phyloP scores from a whole-genome alignment of 2,888 invertebrate species.

The Limnephilus marmoratus region DNA sequence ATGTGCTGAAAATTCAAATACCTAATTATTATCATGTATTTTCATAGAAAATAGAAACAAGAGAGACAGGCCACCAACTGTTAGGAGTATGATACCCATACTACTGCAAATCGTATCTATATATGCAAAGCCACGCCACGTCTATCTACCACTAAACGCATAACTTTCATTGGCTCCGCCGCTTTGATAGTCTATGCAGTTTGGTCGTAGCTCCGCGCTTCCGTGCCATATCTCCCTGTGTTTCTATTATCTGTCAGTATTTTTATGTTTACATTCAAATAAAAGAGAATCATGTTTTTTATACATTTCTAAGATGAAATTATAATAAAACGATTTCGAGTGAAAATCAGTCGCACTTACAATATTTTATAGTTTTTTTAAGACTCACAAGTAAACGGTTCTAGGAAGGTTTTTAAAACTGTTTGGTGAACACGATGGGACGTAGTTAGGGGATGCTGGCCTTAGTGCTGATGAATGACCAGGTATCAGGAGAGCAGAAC shows the following conservation, averaged over 20 bases:
- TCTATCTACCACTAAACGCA: too few relatives aligned
- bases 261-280: not conserved
- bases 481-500: constrained; percentile 63
- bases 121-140: too few relatives aligned
- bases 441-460: not conserved
- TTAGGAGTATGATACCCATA: too few relatives aligned
- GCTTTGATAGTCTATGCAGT: too few relatives aligned
- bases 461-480: constrained; percentile 29
- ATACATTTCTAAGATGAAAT: not conserved
- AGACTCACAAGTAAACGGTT: constrained; percentile 2
- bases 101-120: too few relatives aligned
- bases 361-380: not conserved
- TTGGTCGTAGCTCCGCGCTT: too few relatives aligned
- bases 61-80: too few relatives aligned
- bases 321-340: constrained; percentile 20
- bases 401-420: not conserved
- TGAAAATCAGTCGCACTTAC: constrained; percentile 25
- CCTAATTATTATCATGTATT: constrained; percentile 31
- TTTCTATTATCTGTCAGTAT: too few relatives aligned
- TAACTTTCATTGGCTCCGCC: too few relatives aligned
- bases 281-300: not conserved
- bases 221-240: too few relatives aligned
- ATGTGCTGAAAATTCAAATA: constrained; percentile 27
- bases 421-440: not conserved
- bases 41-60: not conserved